Evolutionary conservation across 2,797 vertebrate genomes (phyloP).

Genomic region (Cetoscarus ocellatus): DNA sequence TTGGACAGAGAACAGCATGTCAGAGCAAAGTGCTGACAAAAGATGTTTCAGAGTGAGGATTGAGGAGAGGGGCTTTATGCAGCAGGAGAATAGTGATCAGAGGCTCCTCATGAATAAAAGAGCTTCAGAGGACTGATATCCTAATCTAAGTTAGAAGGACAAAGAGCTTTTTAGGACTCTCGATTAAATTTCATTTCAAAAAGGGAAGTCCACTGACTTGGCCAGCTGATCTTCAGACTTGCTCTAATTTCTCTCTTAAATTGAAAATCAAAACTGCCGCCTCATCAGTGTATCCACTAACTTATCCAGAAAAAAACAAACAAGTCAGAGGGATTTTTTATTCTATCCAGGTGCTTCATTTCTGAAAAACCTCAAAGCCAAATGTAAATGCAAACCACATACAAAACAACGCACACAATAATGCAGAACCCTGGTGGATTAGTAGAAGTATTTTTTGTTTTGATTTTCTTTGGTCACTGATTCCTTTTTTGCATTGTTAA

Average conservation of each 20-base stretch:
- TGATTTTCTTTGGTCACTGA: slow-evolving; percentile 41
- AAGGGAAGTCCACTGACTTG: background rate
- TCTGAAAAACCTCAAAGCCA: slow-evolving; percentile 23
- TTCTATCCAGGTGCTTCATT: slow-evolving; percentile 8
- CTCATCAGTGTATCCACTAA: no score
- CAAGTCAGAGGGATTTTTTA: slow-evolving; percentile 20
- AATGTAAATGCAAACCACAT: background rate
- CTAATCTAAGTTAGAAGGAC: no score
- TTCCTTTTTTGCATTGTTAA: slow-evolving; percentile 27
- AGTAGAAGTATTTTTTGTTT: slow-evolving; percentile 38
- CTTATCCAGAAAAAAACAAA: no score
- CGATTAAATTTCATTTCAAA: no score
- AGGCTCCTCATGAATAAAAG: slow-evolving; percentile 1
- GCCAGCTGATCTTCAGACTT: background rate
- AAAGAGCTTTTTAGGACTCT: no score
- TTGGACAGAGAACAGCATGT: slow-evolving; percentile 5
- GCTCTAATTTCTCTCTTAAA: slow-evolving; percentile 6
- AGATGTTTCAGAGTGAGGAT: background rate
- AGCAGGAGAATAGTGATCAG: background rate
- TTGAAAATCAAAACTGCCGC: background rate
- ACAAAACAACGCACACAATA: slow-evolving; percentile 8
- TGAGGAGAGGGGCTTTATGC: background rate
- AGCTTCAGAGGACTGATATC: slow-evolving; percentile 6
- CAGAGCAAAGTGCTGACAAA: slow-evolving; percentile 35
- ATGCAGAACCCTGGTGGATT: slow-evolving; percentile 23